A percentile compares a stretch with the other conserved stretches of the same genome.
These are phyloP conservation scores for Monomorium pharaonis DNA, from an alignment of 1,140 invertebrate species.

Conservation along the genomic window DNA sequence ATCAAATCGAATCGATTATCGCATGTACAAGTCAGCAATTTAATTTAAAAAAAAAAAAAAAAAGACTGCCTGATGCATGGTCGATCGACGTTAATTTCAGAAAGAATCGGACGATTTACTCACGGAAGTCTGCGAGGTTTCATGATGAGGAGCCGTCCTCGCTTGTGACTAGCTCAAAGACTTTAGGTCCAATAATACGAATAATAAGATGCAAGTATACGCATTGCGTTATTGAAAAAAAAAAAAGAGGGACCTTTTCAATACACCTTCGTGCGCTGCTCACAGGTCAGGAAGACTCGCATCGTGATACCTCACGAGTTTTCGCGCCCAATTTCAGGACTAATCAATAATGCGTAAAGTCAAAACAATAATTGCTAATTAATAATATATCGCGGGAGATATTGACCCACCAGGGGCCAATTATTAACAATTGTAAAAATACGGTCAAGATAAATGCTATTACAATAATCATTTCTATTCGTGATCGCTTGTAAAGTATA, in stretches of 20 bases:
- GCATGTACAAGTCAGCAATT: conserved; percentile 13
- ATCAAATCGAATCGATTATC: conserved; percentile 38
- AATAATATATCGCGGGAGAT: not conserved
- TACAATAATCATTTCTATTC: conserved; percentile 50
- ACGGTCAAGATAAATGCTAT: conserved; percentile 50
- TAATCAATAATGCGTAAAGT: conserved; percentile 51
- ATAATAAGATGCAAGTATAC: not conserved
- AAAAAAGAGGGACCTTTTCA: not conserved
- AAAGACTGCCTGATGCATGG: conserved; percentile 4
- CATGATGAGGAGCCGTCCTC: not conserved
- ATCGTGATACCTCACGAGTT: not conserved
- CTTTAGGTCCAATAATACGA: not conserved
- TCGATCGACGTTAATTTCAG: conserved; percentile 30
- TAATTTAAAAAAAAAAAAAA: conserved; percentile 8
- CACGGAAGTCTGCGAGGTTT: conserved; percentile 9
- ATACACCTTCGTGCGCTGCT: not conserved
- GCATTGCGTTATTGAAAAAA: not conserved
- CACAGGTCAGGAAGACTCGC: not conserved
- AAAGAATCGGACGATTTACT: conserved; percentile 49
- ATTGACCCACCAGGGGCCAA: conserved; percentile 70
- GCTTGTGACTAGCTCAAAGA: not conserved
- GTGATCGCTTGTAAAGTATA: conserved; percentile 43
- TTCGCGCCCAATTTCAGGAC: not conserved
- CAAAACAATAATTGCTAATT: conserved; percentile 51
- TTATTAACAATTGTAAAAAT: conserved; percentile 59